These are phyloP conservation scores for Porites lobata DNA, from an alignment of 92 coral and sea anemone species.

Conservation along the genomic window DNA sequence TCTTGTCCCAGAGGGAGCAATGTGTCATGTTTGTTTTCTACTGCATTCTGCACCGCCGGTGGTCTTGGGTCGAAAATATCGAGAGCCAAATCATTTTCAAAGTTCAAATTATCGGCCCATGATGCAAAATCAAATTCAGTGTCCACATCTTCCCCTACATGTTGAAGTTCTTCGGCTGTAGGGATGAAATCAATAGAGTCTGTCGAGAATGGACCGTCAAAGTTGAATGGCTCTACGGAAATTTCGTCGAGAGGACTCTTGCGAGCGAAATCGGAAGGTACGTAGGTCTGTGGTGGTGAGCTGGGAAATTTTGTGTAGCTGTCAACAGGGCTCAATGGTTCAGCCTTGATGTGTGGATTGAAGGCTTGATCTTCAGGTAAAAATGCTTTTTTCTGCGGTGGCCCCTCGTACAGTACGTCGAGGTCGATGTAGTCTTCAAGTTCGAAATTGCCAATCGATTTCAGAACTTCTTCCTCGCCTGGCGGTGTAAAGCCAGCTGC, in stretches of 20 bases:
- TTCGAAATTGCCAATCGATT: conserved; percentile 31
- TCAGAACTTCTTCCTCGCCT: conserved; percentile 44
- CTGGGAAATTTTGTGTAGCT: conserved; percentile 13
- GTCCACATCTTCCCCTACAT: conserved; percentile 38
- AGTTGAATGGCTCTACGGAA: conserved; percentile 46
- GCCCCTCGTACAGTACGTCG: conserved; percentile 52
- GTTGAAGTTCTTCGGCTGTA: conserved; percentile 51
- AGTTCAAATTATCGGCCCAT: conserved; percentile 62
- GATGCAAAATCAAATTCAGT: conserved; percentile 74
- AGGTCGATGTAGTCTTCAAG: conserved; percentile 71
- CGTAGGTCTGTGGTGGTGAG: conserved; percentile 29
- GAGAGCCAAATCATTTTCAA: conserved; percentile 58
- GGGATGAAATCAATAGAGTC: conserved; percentile 70
- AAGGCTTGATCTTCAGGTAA: conserved; percentile 17
- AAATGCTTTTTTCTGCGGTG: conserved; percentile 46
- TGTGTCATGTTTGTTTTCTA: conserved; percentile 45
- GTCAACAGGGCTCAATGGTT: conserved; percentile 30
- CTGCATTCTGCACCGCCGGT: conserved; percentile 12
- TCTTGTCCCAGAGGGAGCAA: conserved; percentile 40
- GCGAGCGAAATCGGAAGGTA: conserved; percentile 32
- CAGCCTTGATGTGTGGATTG: conserved; percentile 27
- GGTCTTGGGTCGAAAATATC: conserved; percentile 67
- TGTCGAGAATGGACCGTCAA: conserved; percentile 60
- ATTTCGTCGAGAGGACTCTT: conserved; percentile 59
- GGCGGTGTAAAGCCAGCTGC: conserved; percentile 78